Percentiles rank a stretch among this genome's conserved stretches.
Conservation (phyloP, 2,888 invertebrate species). For the Amblyteles armatorius region DNA sequence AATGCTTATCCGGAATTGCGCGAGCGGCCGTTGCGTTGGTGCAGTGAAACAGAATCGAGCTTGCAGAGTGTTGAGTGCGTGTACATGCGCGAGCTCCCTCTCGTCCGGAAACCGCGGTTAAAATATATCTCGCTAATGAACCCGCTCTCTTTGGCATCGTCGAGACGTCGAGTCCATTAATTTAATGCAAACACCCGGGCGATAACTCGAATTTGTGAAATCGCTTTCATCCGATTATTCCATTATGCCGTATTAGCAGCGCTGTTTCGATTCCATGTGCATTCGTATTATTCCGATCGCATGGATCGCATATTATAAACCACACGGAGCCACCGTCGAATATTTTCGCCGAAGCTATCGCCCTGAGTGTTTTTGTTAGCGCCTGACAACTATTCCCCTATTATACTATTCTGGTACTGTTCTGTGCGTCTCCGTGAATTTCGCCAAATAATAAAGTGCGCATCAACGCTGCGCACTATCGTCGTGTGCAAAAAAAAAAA, state of each 20-base stretch:
- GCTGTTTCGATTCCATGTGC: too few species aligned
- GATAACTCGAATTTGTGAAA: constrained; percentile 7
- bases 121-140: constrained; percentile 23
- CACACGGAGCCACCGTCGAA: too few species aligned
- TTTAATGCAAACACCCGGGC: not conserved
- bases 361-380: too few species aligned
- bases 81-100: not conserved
- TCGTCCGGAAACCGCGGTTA: not conserved
- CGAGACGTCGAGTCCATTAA: not conserved
- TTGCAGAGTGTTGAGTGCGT: not conserved
- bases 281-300: too few species aligned
- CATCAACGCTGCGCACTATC: too few species aligned
- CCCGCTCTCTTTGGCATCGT: constrained; percentile 19
- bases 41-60: not conserved
- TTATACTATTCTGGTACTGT: too few species aligned
- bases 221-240: constrained; percentile 12
- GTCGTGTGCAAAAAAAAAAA: too few species aligned
- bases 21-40: not conserved
- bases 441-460: too few species aligned
- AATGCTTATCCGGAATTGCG: not conserved
- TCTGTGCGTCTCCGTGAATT: too few species aligned
- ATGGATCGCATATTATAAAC: too few species aligned
- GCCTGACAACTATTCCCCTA: too few species aligned
- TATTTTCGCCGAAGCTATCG: too few species aligned
- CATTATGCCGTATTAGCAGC: constrained; percentile 1